Base-by-base conservation (phyloP, 2,113 vertebrate species). In the Pseudolaguvia tuberculata region DNA sequence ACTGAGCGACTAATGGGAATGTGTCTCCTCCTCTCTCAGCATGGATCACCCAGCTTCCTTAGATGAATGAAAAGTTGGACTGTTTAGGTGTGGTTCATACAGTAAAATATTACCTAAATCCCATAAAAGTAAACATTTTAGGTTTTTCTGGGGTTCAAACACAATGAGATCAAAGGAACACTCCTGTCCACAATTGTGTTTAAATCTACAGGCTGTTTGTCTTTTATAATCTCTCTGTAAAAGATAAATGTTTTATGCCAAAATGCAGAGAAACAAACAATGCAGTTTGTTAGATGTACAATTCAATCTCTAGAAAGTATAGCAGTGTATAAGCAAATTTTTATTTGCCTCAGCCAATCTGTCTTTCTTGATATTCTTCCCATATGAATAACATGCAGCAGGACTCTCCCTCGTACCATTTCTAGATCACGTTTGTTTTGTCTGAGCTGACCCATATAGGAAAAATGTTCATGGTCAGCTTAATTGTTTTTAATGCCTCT, bases 191-290 rank as follows among this genome's bases (percentile, higher is more conserved):
- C 58, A 74, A 63, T 74, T 63, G 59, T 73, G 42, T 73, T 52
- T 39, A 47, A 62, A 62, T 62, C 31, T 45, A 11, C n/a, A n/a
- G 10, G 52, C 5, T n/a, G 35, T 69, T 29, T 23, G 23, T 80
- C 63, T 79, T 79, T 84, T 80, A 83, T 81, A 76, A 82, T 70
- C 70, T 71, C 8, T 45, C 61, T 47, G 39, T 13, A 51, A 61
- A 61, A 50, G 25, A 48, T 2, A 6, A 29, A 17, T 72, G 14
- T 42, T 57, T 7, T 47, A 29, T 50, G 23, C 45, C 8, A 25
- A 11, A 27, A 18, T 50, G 45, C 9, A 21, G 17, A 17, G 18
- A 50, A 50, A 4, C 62, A 25, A 2, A 2, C 18, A 35, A 4
- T 51, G 11, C 47, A 50, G 1, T 72, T 35, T 51, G 45, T 72